These are phyloP conservation scores for Conops quadrifasciatus DNA, from an alignment of 2,888 invertebrate species.

Conservation along the genomic window DNA sequence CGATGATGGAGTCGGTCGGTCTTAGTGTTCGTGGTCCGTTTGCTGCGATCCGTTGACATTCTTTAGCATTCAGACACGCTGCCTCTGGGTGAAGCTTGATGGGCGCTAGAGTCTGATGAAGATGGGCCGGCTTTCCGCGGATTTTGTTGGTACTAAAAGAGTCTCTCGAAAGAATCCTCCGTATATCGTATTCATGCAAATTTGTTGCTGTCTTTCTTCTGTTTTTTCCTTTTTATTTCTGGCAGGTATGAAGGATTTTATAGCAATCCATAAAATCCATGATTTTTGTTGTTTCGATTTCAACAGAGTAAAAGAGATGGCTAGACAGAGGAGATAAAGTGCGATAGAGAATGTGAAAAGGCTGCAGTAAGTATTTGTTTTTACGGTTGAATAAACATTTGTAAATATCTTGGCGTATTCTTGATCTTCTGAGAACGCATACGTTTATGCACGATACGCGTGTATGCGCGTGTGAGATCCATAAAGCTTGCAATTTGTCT, in stretches of 20 bases:
- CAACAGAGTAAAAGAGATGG: too few species aligned
- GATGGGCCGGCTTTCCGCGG: too few species aligned
- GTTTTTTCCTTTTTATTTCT: not conserved
- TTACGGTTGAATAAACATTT: not conserved
- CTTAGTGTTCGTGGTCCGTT: too few species aligned
- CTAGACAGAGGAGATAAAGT: too few species aligned
- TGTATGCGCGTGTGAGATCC: not conserved
- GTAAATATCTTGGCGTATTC: not conserved
- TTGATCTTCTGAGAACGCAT: not conserved
- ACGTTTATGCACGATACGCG: not conserved
- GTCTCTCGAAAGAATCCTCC: too few species aligned
- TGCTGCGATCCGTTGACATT: too few species aligned
- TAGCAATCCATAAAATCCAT: not conserved
- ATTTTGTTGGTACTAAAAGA: too few species aligned
- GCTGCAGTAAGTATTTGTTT: not conserved
- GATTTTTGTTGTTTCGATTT: not conserved
- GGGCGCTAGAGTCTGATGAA: too few species aligned
- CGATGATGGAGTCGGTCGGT: not conserved
- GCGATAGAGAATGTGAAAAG: not conserved
- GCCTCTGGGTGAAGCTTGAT: too few species aligned
- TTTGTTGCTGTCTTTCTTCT: not conserved
- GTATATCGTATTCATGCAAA: too few species aligned
- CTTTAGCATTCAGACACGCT: too few species aligned
- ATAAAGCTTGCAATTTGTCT: slow-evolving; percentile 7
- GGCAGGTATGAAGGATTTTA: not conserved